Percentiles rank a stretch among this genome's conserved stretches.
Evolutionary conservation across 2,113 vertebrate genomes (phyloP).

Genomic region (Hydrolagus affinis): DNA sequence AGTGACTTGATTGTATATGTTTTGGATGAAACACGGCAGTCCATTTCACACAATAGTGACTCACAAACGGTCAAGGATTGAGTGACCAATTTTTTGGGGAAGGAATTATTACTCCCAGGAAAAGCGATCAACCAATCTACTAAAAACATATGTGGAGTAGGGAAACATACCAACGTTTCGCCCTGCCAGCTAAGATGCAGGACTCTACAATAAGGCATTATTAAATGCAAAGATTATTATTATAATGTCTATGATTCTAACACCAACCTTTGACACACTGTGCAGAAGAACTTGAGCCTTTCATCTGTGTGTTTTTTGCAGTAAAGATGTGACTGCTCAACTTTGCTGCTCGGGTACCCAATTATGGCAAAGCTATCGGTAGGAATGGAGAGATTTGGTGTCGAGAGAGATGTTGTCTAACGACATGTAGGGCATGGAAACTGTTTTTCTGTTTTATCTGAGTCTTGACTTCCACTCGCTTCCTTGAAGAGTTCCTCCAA

Average conservation of each 20-base stretch:
- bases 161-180: too few species aligned
- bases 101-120: too few species aligned
- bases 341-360: not conserved
- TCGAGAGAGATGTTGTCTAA: constrained; percentile 17
- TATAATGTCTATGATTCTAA: not conserved
- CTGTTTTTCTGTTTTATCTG: not conserved
- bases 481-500: constrained; percentile 33
- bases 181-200: too few species aligned
- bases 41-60: too few species aligned
- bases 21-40: too few species aligned
- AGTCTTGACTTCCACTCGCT: not conserved
- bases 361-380: constrained; percentile 36
- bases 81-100: too few species aligned
- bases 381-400: constrained; percentile 4
- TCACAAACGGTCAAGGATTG: too few species aligned
- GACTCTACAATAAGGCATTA: too few species aligned
- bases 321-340: constrained; percentile 19
- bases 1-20: too few species aligned
- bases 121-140: too few species aligned
- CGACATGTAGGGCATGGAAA: constrained; percentile 34
- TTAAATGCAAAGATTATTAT: too few species aligned
- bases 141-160: too few species aligned
- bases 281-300: constrained; percentile 36
- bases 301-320: constrained; percentile 36
- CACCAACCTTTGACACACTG: constrained; percentile 35